Percentiles rank a stretch among this genome's conserved stretches.
phyloP scores from a whole-genome alignment of 2,888 invertebrate species.

The Drosophila mimica region DNA sequence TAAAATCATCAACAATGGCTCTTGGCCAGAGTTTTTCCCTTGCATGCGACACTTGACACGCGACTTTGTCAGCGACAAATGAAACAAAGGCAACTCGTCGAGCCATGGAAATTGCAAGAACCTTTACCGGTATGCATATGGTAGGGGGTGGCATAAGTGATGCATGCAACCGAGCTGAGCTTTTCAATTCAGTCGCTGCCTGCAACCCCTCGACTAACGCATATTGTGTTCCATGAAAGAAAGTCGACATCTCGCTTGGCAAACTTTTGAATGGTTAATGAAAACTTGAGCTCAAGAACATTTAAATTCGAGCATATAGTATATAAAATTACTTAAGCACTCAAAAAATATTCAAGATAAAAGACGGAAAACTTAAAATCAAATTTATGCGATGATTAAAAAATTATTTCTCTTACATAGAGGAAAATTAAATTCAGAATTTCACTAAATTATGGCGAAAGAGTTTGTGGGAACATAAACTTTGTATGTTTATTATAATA shows the following conservation, averaged over 20 bases:
- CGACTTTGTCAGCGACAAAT: constrained; percentile 54
- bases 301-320: neutral
- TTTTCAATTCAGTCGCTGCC: constrained; percentile 7
- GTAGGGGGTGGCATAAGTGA: neutral
- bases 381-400: neutral
- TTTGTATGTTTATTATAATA: constrained; percentile 51
- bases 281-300: constrained; percentile 8
- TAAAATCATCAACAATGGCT: constrained; percentile 33
- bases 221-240: constrained; percentile 14
- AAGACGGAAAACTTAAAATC: neutral
- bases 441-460: constrained; percentile 19
- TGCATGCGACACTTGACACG: constrained; percentile 69
- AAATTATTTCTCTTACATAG: neutral
- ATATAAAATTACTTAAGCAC: neutral
- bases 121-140: neutral
- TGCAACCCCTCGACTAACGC: neutral
- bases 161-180: constrained; percentile 21
- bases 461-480: constrained; percentile 39
- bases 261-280: constrained; percentile 12
- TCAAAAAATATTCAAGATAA: neutral
- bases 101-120: constrained; percentile 5
- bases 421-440: neutral
- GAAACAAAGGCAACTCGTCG: constrained; percentile 30
- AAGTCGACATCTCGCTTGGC: neutral
- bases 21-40: constrained; percentile 13